Evolutionary conservation across 2,797 vertebrate genomes (phyloP).

Genomic region (Babyrousa celebensis): DNA sequence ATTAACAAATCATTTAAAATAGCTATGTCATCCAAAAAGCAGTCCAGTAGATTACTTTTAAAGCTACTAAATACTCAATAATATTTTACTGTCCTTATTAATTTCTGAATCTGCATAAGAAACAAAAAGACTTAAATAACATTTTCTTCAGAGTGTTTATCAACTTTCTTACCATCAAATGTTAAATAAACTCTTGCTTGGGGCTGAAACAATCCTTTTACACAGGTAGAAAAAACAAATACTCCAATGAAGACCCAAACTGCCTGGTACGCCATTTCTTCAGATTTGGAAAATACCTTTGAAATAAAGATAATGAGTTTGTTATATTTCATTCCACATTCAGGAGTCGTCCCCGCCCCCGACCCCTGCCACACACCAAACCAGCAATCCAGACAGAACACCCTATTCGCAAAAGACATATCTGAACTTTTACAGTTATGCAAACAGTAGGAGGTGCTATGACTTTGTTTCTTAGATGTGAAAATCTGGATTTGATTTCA

Average conservation of each 20-base stretch:
- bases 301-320: conserved; percentile 81
- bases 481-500: conserved; percentile 59
- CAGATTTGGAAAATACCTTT: conserved; percentile 86
- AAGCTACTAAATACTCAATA: neutral
- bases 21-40: neutral
- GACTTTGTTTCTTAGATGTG: conserved; percentile 61
- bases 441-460: conserved; percentile 78
- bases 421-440: conserved; percentile 1
- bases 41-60: neutral
- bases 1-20: neutral
- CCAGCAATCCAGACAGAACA: neutral
- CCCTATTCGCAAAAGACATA: neutral
- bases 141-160: conserved; percentile 85
- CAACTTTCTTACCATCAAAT: conserved; percentile 92
- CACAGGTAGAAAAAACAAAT: conserved; percentile 89
- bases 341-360: neutral
- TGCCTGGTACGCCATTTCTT: conserved; percentile 90
- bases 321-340: conserved; percentile 76
- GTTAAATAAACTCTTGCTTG: conserved; percentile 93
- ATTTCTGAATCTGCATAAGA: conserved; percentile 57
- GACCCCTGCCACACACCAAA: neutral
- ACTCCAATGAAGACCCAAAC: conserved; percentile 89
- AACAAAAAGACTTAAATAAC: conserved; percentile 80
- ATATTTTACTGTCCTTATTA: conserved; percentile 41
- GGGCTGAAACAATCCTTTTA: conserved; percentile 91